These are phyloP conservation scores for Caenorhabditis uteleia DNA, from an alignment of 2,888 invertebrate species.

Conservation along the genomic window DNA sequence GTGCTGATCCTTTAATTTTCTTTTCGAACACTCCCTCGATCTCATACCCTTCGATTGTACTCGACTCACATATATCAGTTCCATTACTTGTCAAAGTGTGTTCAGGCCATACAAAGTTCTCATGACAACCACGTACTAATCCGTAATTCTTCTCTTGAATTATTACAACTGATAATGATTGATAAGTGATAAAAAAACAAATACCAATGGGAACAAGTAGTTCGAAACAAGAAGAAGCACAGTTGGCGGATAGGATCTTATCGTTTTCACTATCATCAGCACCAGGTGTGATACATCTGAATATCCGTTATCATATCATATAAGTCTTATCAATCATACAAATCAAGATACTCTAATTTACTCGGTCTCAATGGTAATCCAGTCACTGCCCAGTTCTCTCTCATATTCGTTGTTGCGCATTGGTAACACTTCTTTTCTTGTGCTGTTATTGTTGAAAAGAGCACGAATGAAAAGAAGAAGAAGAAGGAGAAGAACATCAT, in stretches of 20 bases:
- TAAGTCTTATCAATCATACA: too few relatives aligned
- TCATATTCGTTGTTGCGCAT: slow-evolving; percentile 30
- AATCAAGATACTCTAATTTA: neutral
- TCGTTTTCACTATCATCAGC: too few relatives aligned
- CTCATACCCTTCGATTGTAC: slow-evolving; percentile 3
- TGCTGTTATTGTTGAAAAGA: too few relatives aligned
- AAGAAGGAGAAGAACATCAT: too few relatives aligned
- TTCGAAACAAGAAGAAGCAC: slow-evolving; percentile 23
- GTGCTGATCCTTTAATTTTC: too few relatives aligned
- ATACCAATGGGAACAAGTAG: slow-evolving; percentile 13
- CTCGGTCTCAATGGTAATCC: slow-evolving; percentile 11
- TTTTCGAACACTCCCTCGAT: neutral
- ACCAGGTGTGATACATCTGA: slow-evolving; percentile 2
- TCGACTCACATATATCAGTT: slow-evolving; percentile 8
- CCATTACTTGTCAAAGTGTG: slow-evolving; percentile 9
- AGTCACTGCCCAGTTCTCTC: slow-evolving; percentile 38
- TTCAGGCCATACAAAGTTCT: slow-evolving; percentile 18
- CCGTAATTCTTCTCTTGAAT: slow-evolving; percentile 2
- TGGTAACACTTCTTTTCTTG: slow-evolving; percentile 16
- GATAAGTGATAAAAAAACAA: neutral
- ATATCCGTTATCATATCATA: too few relatives aligned
- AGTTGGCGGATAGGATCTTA: neutral
- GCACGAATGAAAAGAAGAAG: too few relatives aligned
- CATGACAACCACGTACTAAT: slow-evolving; percentile 29
- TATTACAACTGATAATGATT: neutral